Conservation (phyloP, 1,140 invertebrate genomes). For the Saccostrea cuccullata region DNA sequence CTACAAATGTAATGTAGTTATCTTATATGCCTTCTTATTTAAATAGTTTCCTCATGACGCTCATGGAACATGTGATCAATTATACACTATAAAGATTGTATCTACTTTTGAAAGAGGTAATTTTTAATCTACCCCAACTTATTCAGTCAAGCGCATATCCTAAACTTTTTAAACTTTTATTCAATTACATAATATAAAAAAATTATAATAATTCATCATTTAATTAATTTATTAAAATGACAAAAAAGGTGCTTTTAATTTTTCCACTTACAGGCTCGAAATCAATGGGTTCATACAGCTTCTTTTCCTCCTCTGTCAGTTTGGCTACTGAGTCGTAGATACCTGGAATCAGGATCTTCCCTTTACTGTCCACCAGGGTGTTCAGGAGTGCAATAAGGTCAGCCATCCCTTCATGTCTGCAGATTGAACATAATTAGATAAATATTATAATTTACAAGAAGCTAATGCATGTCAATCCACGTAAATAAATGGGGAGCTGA, state of each 20-base stretch:
- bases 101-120: no score
- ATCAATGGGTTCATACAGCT: slow-evolving; percentile 91
- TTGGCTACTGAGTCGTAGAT: slow-evolving; percentile 74
- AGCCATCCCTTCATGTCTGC: slow-evolving; percentile 77
- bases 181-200: no score
- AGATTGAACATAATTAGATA: slow-evolving; percentile 29
- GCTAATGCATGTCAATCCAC: no score
- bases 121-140: no score
- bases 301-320: slow-evolving; percentile 85
- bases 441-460: not conserved
- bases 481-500: no score
- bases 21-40: no score
- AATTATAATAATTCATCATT: not conserved
- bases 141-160: no score
- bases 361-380: slow-evolving; percentile 73
- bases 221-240: not conserved
- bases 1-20: no score
- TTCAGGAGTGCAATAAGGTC: slow-evolving; percentile 74
- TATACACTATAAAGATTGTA: no score
- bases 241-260: not conserved
- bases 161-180: no score
- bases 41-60: no score
- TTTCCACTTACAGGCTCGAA: slow-evolving; percentile 85
- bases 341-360: slow-evolving; percentile 75
- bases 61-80: no score